Base-by-base conservation (phyloP, 1,140 invertebrate genomes). In the Bacillus rossius region DNA sequence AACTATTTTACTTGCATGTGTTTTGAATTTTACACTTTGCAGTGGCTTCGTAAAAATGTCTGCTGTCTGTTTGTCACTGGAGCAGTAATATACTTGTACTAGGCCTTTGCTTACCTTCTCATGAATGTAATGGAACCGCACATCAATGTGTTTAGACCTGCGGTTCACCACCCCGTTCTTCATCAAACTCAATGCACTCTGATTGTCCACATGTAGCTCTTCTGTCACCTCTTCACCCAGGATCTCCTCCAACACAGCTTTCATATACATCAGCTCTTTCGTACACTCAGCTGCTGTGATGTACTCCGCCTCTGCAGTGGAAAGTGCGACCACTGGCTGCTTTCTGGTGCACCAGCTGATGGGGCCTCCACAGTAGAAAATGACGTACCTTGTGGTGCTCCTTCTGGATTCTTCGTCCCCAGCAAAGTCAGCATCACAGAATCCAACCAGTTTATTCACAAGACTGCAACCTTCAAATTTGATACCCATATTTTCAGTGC, bases 361-460 rank as follows among this genome's bases (percentile, higher is more conserved):
- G 7, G 67, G 61, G 54, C 53, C 60, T 45, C 62, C 65, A 29
- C 20, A 59, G 2, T 70, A 55, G 4, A 61, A 58, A 20, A 71
- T 52, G 2, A 70, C 59, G 60, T 66, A 74, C 13, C 73, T 71
- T 16, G 64, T 67, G 8, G 62, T 69, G 17, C 65, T 67, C 59
- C 66, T 66, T 41, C 71, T 45, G 10, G 57, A 60, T 1, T 51
- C 26, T 2, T 20, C 8, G 61, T 67, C 66, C n/a, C 59, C 65
- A 1, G 65, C 71, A 61, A 61, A 72, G 58, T 73, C 73, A 14
- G 70, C 58, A 61, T 73, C 73, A 22, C 55, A 48, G 55, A 61
- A 74, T 0, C 34, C 57, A 13, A 17, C 47, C 49, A 54, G 14
- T 20, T 63, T 29, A 3, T 45, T n/a, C 42, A 45, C 8, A 4